phyloP scores from a whole-genome alignment of 2,113 vertebrate genomes.

The Dissostichus mawsoni region DNA sequence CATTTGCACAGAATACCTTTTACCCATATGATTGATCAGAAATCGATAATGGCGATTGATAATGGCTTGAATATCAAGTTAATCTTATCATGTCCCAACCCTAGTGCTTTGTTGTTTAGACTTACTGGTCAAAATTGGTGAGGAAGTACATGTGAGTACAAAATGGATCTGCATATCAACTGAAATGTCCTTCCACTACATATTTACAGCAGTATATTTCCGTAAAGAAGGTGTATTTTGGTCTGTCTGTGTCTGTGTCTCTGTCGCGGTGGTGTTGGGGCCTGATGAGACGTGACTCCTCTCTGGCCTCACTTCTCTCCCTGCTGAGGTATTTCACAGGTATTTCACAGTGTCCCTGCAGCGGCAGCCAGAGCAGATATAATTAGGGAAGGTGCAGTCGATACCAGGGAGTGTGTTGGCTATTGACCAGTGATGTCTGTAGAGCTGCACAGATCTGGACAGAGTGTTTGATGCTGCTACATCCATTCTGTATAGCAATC shows the following conservation, averaged over 20 bases:
- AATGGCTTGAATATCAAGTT: no score
- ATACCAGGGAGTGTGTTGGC: conserved; percentile 72
- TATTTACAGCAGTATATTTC: neutral
- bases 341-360: conserved; percentile 81
- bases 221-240: conserved; percentile 35
- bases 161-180: neutral
- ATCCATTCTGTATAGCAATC: conserved; percentile 17
- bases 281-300: conserved; percentile 51
- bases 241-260: conserved; percentile 48
- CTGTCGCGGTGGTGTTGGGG: conserved; percentile 43
- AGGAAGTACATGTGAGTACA: neutral
- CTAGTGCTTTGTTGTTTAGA: neutral
- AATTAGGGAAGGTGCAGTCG: conserved; percentile 78
- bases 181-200: neutral
- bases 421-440: conserved; percentile 66
- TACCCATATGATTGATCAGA: no score
- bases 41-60: no score
- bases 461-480: conserved; percentile 27
- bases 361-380: conserved; percentile 70
- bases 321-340: conserved; percentile 84
- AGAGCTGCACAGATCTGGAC: conserved; percentile 4
- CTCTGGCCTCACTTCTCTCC: conserved; percentile 76
- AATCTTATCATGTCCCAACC: no score
- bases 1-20: no score
- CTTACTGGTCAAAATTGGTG: neutral